Evolutionary conservation across 2,113 vertebrate species (phyloP), one percentile per base, ranked within the genome.

Genomic region (Nothocercus julius): DNA sequence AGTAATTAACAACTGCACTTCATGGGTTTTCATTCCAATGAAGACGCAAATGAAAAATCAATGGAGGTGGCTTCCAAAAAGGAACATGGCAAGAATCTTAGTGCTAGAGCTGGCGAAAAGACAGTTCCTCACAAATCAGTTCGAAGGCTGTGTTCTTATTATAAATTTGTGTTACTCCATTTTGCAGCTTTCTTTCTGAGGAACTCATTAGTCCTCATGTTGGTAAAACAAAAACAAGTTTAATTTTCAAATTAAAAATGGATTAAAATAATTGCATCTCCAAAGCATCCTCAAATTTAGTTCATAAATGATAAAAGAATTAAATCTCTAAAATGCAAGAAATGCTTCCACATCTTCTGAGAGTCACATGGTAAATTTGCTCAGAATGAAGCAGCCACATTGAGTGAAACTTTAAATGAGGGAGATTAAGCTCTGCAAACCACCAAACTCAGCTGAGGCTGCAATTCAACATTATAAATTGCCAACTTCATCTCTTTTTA

Each of bases 1-100:
- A 81, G 88, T 93, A 97, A 96, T 97, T 97, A 97, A 95, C 95
- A 95, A 77, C 88, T 63, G 70, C 94, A 94, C 81, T 94, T 94
- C 67, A 70, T 74, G 90, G 86, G 94, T 81, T 96, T 97, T 95
- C 93, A 95, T 86, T 89, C 84, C 96, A 97, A 96, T 94, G 95
- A 96, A 91, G 87, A 67, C 77, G 93, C 70, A 96, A 96, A 96
- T 85, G 86, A 89, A 92, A 97, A 96, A 96, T 96, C 90, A 92
- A 87, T 96, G 93, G 85, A 82, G 90, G 92, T 94, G 86, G 93
- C 63, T 96, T 96, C 95, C 95, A 89, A 96, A 96, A 97, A 92
- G 61, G 95, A 95, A 95, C 88, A 89, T 5, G 27, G 89, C 77
- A 90, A 89, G 77, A 91, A 74, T 90, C 94, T 92, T 86, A 85